Base-by-base conservation (phyloP, 2,113 vertebrate genomes). In the Athene noctua region DNA sequence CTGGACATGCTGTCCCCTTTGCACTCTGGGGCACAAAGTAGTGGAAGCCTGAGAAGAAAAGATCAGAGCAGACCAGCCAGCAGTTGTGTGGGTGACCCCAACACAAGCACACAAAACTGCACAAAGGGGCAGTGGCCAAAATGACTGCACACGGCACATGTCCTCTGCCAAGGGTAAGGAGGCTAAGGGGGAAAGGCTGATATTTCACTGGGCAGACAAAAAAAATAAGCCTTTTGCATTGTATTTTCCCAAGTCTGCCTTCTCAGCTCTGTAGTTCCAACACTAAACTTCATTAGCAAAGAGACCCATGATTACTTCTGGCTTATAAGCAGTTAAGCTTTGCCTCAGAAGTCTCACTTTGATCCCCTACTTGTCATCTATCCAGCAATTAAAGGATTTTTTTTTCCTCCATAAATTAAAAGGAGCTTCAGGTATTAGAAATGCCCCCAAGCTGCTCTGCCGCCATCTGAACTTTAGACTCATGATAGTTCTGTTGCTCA, bases 321-420 rank as follows among this genome's bases (percentile, higher is more conserved):
- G 13, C 34, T 80, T 51, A 54, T 19, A 78, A 70, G n/a, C 5
- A 34, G 63, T 62, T 88, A 87, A 59, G 14, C 51, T 87, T 70
- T 58, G 63, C 46, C 58, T 92, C 78, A n/a, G 52, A 91, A 84
- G 38, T 71, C 73, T 91, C 27, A n/a, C 85, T 93, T 86, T 54
- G 62, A 92, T 65, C 74, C 40, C 49, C 11, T 82, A 88, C 86
- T 92, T 88, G 44, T 77, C 62, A 85, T 26, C 40, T 44, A 75
- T 16, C 34, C 49, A 82, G 65, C 67, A 95, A 85, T 71, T 90
- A 88, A 85, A 78, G 54, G 27, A 18, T n/a, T 26, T 54, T 81
- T 75, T 72, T 49, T 23, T 3, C 2, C 57, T 61, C 22, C 19
- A 6, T 22, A 90, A 85, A 93, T 72, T 75, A 57, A 75, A 93